These are phyloP conservation scores for Thera britannica DNA, from an alignment of 2,888 invertebrate species.

Conservation along the genomic window DNA sequence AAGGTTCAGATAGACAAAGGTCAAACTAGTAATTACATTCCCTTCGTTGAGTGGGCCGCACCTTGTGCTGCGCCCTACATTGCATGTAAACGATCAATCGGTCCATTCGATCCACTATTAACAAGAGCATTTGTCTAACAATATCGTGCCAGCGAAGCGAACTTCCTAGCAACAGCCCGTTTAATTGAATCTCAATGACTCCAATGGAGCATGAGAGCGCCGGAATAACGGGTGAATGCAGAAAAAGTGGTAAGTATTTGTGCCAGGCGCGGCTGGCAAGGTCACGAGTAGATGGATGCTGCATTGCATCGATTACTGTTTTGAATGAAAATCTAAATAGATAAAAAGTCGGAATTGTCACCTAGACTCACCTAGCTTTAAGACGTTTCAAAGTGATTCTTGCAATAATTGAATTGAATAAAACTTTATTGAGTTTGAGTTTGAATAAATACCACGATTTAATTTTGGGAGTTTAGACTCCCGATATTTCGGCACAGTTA, in stretches of 20 bases:
- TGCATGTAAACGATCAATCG: slow-evolving; percentile 23
- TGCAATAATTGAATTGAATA: too few species aligned
- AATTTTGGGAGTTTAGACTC: too few species aligned
- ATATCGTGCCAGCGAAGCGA: slow-evolving; percentile 53
- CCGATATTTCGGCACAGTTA: too few species aligned
- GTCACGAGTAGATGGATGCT: slow-evolving; percentile 10
- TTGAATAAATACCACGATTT: too few species aligned
- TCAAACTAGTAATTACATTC: neutral
- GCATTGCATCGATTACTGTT: slow-evolving; percentile 1
- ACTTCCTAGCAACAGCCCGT: slow-evolving; percentile 52
- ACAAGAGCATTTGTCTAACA: slow-evolving; percentile 54
- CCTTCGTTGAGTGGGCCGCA: slow-evolving; percentile 9
- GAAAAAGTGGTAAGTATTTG: slow-evolving; percentile 25
- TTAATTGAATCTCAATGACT: slow-evolving; percentile 47
- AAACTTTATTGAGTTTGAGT: too few species aligned
- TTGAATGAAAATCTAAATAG: too few species aligned
- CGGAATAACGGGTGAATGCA: slow-evolving; percentile 32
- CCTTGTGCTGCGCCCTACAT: slow-evolving; percentile 14
- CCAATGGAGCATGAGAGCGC: slow-evolving; percentile 45
- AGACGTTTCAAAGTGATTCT: too few species aligned
- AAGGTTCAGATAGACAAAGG: neutral
- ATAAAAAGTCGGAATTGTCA: too few species aligned
- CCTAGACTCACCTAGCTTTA: too few species aligned
- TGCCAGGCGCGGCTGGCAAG: slow-evolving; percentile 15
- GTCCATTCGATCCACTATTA: slow-evolving; percentile 43